Evolutionary conservation across 2,797 vertebrate species (phyloP), one percentile per base, ranked within the genome.

Genomic region (Sebastes iracundus): DNA sequence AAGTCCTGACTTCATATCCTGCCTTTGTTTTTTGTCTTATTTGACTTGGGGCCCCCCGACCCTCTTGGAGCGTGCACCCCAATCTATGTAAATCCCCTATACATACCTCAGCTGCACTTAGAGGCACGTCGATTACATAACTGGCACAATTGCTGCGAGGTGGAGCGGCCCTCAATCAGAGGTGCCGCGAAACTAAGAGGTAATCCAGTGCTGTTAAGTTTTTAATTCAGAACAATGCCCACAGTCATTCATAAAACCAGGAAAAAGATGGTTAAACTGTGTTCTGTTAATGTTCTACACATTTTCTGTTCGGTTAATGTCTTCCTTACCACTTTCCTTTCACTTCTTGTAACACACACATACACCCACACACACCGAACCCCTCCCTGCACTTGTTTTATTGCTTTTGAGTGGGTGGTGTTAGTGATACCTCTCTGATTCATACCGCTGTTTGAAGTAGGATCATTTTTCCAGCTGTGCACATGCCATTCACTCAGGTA

Each of bases 401-500:
- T 93, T 91, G 91, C 91, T 87, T 93, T 93, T 90, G 93, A 94
- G 93, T 93, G 92, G 94, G 94, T 86, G 90, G 85, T 90, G 93
- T 93, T 90, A 94, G 80, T 74, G 93, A 95, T 95, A 94, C 92
- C 86, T 90, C 92, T 87, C 86, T 93, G 92, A 94, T 93, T 95
- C 93, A 92, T 89, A 89, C 88, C 35, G 22, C 85, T 80, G 92
- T 96, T 95, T 94, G 94, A 95, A 95, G 95, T 94, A 75, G 92
- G 93, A 95, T 96, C 92, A 85, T 87, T 95, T 95, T 93, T 91
- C 94, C 89, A 94, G 92, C 88, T 90, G 86, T 88, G 86, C 89
- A 92, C 76, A 90, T 91, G 93, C 91, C 93, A 87, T 90, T 89
- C 89, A 92, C 86, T 58, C 87, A 92, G 91, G 93, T 92, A 89